Conservation (phyloP, 2,888 invertebrate genomes). For the Hermaeophaga mercurialis region DNA sequence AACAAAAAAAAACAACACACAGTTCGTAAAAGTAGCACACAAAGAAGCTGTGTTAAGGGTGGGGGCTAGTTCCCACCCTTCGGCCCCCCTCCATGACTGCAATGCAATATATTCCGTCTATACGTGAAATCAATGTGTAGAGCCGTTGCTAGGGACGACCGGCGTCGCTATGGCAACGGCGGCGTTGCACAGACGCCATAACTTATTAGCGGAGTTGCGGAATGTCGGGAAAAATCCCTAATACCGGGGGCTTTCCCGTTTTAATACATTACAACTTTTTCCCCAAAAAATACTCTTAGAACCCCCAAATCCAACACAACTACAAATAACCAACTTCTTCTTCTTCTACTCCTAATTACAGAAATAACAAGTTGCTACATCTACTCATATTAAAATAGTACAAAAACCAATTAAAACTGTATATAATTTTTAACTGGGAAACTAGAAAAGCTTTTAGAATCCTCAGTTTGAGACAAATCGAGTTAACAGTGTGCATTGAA, state of each 20-base stretch:
- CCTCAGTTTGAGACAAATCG: not conserved
- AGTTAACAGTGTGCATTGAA: conserved; percentile 7
- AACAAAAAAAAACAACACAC: conserved; percentile 18
- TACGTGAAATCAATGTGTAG: conserved; percentile 59
- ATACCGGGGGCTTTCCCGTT: too few relatives aligned
- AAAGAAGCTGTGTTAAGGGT: conserved; percentile 17
- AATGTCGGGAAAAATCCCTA: too few relatives aligned
- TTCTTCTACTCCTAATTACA: too few relatives aligned
- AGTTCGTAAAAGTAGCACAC: conserved; percentile 14
- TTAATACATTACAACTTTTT: too few relatives aligned
- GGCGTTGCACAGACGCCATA: conserved; percentile 46
- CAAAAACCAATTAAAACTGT: too few relatives aligned
- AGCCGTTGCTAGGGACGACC: conserved; percentile 49
- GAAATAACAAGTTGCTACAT: too few relatives aligned
- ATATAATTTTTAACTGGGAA: too few relatives aligned
- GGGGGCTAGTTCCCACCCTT: conserved; percentile 8
- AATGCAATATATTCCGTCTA: conserved; percentile 58
- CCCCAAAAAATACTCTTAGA: too few relatives aligned
- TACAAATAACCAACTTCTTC: too few relatives aligned
- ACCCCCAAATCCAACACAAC: too few relatives aligned
- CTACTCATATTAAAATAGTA: too few relatives aligned
- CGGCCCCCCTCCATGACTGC: conserved; percentile 23
- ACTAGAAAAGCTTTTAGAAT: too few relatives aligned
- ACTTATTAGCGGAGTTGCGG: conserved; percentile 29
- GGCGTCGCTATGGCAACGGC: conserved; percentile 43